These are phyloP conservation scores for Anguilla rostrata DNA, from an alignment of 2,113 vertebrate species.

Conservation along the genomic window DNA sequence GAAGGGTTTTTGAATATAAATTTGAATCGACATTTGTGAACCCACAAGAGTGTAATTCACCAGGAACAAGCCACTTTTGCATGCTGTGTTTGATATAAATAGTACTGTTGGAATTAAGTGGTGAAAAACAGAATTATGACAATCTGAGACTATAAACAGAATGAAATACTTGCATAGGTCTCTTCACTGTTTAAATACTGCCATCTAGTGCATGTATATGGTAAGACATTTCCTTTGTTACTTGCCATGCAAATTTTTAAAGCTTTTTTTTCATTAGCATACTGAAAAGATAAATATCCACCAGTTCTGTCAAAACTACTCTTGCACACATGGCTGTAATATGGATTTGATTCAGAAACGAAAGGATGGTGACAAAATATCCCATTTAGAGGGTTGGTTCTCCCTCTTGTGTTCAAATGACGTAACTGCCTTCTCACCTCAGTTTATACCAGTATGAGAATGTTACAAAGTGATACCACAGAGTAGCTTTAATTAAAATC, in stretches of 20 bases:
- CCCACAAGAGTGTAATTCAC: neutral
- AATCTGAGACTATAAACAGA: neutral
- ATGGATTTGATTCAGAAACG: neutral
- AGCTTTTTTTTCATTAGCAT: neutral
- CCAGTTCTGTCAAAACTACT: neutral
- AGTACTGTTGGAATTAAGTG: neutral
- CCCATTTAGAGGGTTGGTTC: neutral
- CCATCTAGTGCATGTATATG: neutral
- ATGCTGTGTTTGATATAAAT: neutral
- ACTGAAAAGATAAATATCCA: neutral
- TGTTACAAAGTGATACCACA: too few relatives aligned
- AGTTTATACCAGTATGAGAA: too few relatives aligned
- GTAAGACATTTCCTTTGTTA: neutral
- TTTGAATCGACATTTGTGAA: too few relatives aligned
- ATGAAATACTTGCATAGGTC: neutral
- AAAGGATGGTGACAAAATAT: neutral
- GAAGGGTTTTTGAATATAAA: too few relatives aligned
- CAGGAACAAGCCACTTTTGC: neutral
- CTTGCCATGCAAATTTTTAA: neutral
- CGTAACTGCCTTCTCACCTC: neutral
- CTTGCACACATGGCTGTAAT: neutral
- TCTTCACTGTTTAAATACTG: neutral
- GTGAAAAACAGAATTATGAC: neutral
- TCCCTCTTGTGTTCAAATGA: conserved; percentile 1
- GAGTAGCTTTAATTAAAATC: neutral